Evolutionary conservation across 2,888 invertebrate species (phyloP).

Genomic region (Cosmorhoe ocellata): DNA sequence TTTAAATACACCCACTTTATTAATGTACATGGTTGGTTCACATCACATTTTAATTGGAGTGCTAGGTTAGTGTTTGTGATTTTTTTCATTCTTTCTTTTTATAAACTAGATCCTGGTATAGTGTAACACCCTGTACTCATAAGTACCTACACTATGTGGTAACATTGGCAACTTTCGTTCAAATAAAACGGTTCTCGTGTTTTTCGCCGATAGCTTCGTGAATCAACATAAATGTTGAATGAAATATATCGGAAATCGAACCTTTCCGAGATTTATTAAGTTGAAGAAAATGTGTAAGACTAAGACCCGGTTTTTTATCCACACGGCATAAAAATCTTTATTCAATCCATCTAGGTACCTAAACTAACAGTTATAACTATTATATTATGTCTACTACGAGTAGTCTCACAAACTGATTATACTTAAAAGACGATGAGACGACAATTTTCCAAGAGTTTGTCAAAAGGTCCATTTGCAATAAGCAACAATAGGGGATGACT

Average conservation of each 20-base stretch:
- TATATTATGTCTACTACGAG: background rate
- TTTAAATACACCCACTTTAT: no score
- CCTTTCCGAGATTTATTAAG: slow-evolving; percentile 32
- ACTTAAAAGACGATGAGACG: slow-evolving; percentile 11
- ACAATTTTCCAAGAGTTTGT: slow-evolving; percentile 12
- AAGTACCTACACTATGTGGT: background rate
- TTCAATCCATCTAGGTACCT: background rate
- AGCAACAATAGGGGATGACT: slow-evolving; percentile 62
- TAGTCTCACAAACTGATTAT: no score
- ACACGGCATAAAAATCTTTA: no score
- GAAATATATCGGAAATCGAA: slow-evolving; percentile 58
- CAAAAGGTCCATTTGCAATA: slow-evolving; percentile 45
- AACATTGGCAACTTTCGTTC: slow-evolving; percentile 39
- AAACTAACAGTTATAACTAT: background rate
- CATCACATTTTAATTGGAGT: no score
- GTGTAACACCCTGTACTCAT: slow-evolving; percentile 8
- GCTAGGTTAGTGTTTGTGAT: no score
- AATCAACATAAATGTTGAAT: slow-evolving; percentile 58
- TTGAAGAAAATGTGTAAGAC: slow-evolving; percentile 24
- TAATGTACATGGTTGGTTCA: no score
- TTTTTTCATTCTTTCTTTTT: no score
- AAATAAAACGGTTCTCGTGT: slow-evolving; percentile 78
- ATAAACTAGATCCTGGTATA: no score
- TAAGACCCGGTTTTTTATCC: no score
- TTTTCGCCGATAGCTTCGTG: slow-evolving; percentile 63